These are phyloP conservation scores for Heliothis subflexa DNA, from an alignment of 1,140 invertebrate genomes.

Conservation along the genomic window DNA sequence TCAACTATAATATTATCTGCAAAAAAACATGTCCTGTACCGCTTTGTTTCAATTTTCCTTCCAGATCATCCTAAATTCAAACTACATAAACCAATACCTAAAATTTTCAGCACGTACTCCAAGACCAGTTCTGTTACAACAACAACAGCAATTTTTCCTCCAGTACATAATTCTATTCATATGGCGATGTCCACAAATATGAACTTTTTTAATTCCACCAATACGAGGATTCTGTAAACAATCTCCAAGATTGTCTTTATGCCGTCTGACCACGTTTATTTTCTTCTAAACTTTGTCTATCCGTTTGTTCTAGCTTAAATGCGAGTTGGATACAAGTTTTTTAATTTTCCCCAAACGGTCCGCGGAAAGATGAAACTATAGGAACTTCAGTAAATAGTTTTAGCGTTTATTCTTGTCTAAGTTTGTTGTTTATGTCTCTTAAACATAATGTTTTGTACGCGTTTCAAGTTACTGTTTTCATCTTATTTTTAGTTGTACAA, in stretches of 20 bases:
- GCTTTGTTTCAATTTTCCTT: no score
- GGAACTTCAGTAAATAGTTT: conserved; percentile 32
- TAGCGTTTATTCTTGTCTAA: conserved; percentile 23
- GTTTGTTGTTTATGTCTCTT: conserved; percentile 28
- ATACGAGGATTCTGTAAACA: conserved; percentile 34
- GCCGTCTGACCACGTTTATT: conserved; percentile 32
- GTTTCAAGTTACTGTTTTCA: conserved; percentile 18
- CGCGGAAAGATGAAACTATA: conserved; percentile 10
- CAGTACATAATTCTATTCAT: background rate
- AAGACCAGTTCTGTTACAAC: no score
- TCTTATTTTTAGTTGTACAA: conserved; percentile 1
- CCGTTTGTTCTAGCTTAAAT: conserved; percentile 42
- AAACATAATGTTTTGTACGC: conserved; percentile 23
- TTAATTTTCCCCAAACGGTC: conserved; percentile 46
- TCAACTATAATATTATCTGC: no score
- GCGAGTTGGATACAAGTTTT: conserved; percentile 42
- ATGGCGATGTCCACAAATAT: conserved; percentile 8
- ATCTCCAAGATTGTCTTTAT: conserved; percentile 44
- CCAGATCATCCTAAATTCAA: no score
- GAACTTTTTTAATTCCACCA: conserved; percentile 37
- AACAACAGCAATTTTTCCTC: no score
- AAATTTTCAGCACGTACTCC: no score
- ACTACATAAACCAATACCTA: no score
- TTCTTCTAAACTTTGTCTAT: conserved; percentile 31
- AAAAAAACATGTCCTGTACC: no score